phyloP scores from a whole-genome alignment of 2,888 invertebrate genomes.

The Stictocephala bisonia region DNA sequence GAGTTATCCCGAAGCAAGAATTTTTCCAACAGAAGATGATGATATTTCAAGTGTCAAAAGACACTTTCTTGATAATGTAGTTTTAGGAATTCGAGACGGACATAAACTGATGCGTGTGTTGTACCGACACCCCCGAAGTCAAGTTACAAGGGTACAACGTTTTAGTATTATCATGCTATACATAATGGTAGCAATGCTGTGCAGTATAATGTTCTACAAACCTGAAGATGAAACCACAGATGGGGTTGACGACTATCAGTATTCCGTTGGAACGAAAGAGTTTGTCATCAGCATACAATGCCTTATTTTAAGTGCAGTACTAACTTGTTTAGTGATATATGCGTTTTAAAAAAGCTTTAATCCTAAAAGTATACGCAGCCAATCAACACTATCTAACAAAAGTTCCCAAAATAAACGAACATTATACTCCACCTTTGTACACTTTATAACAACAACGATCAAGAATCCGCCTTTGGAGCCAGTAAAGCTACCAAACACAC shows the following conservation, averaged over 20 bases:
- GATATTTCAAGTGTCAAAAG: conserved; percentile 15
- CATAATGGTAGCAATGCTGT: conserved; percentile 19
- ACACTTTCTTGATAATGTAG: conserved; percentile 37
- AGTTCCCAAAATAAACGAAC: no score
- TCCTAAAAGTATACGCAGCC: no score
- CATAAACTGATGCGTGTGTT: conserved; percentile 31
- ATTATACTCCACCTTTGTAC: no score
- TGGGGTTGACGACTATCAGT: conserved; percentile 12
- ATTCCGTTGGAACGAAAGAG: conserved; percentile 42
- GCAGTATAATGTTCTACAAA: background rate
- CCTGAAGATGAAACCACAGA: background rate
- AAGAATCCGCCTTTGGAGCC: conserved; percentile 5
- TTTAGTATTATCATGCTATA: conserved; percentile 46
- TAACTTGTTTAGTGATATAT: no score
- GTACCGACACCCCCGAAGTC: conserved; percentile 36
- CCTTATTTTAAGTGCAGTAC: conserved; percentile 1
- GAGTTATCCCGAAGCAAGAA: conserved; percentile 48
- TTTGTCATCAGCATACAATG: conserved; percentile 41
- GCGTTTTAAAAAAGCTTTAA: no score
- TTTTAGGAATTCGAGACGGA: conserved; percentile 21
- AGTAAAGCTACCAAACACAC: no score
- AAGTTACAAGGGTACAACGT: conserved; percentile 47
- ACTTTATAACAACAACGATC: no score
- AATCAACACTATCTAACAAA: no score
- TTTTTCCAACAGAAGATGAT: conserved; percentile 11